phyloP scores from a whole-genome alignment of 2,888 invertebrate genomes.

The Marasmarcha lunaedactyla region DNA sequence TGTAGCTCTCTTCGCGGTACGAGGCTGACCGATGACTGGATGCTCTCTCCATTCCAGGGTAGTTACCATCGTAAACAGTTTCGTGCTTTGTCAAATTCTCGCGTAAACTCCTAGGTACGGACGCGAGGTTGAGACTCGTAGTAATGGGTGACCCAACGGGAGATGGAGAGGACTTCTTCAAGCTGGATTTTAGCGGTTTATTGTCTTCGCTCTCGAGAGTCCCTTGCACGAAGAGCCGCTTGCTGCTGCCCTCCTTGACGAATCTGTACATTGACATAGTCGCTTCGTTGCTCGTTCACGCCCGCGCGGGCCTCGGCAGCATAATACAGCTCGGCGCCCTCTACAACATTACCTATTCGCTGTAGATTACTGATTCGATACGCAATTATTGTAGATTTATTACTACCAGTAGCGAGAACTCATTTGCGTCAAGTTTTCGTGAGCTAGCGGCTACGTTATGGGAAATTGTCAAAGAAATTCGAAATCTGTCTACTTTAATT shows the following conservation, averaged over 20 bases:
- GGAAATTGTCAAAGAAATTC: constrained; percentile 16
- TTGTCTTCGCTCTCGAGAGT: constrained; percentile 74
- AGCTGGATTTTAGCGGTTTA: constrained; percentile 62
- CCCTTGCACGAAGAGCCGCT: constrained; percentile 82
- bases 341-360: constrained; percentile 23
- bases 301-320: constrained; percentile 39
- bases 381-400: constrained; percentile 23
- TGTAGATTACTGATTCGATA: constrained; percentile 51
- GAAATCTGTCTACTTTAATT: too few species aligned
- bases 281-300: constrained; percentile 28
- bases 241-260: constrained; percentile 75
- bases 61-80: constrained; percentile 61
- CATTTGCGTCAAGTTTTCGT: constrained; percentile 2
- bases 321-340: constrained; percentile 43
- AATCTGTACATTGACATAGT: constrained; percentile 83
- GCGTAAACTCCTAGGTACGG: constrained; percentile 63
- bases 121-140: constrained; percentile 70
- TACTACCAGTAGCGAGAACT: constrained; percentile 2
- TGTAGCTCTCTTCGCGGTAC: constrained; percentile 53
- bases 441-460: constrained; percentile 9
- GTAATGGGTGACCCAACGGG: constrained; percentile 74
- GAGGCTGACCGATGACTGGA: constrained; percentile 52
- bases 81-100: constrained; percentile 63
- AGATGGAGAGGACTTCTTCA: constrained; percentile 57
- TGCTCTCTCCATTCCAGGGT: constrained; percentile 55